Evolutionary conservation across 2,888 invertebrate species (phyloP).

Genomic region (Itoplectis maculator): DNA sequence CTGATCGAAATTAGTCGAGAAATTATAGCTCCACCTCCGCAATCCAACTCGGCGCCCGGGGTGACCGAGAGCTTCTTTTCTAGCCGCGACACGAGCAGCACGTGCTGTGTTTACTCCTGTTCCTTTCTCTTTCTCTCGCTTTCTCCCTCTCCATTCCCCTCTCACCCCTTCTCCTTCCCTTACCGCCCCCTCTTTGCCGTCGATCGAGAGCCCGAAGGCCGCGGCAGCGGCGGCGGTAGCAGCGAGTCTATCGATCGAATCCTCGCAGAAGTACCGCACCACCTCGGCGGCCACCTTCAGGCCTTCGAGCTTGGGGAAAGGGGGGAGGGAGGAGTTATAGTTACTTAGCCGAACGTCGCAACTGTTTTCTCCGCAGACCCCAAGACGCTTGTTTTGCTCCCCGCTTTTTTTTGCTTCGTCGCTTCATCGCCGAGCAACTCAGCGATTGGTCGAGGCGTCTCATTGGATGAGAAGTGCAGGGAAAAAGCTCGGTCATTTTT

Average conservation of each 20-base stretch:
- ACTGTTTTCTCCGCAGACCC: no score
- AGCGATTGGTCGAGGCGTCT: no score
- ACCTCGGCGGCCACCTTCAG: slow-evolving; percentile 32
- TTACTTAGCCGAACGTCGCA: no score
- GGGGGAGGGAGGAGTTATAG: no score
- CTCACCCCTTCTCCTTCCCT: slow-evolving; percentile 14
- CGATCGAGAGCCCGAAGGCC: slow-evolving; percentile 68
- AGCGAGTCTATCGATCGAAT: slow-evolving; percentile 65
- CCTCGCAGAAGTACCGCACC: slow-evolving; percentile 42
- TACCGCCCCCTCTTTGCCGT: neutral
- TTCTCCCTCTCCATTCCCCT: slow-evolving; percentile 5
- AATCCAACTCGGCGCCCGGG: slow-evolving; percentile 22
- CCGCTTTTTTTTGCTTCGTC: no score
- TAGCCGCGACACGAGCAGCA: slow-evolving; percentile 53
- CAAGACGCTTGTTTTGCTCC: no score
- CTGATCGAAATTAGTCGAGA: slow-evolving; percentile 56
- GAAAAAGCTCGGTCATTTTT: no score
- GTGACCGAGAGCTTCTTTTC: slow-evolving; percentile 45
- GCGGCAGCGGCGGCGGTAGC: slow-evolving; percentile 50
- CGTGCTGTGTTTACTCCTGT: slow-evolving; percentile 46
- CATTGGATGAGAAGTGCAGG: no score
- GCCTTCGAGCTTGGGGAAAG: slow-evolving; percentile 5
- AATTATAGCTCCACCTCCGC: slow-evolving; percentile 53
- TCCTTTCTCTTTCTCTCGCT: slow-evolving; percentile 12
- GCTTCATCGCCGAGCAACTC: no score